Conservation (phyloP, 2,888 invertebrate species). For the Pteria penguin region DNA sequence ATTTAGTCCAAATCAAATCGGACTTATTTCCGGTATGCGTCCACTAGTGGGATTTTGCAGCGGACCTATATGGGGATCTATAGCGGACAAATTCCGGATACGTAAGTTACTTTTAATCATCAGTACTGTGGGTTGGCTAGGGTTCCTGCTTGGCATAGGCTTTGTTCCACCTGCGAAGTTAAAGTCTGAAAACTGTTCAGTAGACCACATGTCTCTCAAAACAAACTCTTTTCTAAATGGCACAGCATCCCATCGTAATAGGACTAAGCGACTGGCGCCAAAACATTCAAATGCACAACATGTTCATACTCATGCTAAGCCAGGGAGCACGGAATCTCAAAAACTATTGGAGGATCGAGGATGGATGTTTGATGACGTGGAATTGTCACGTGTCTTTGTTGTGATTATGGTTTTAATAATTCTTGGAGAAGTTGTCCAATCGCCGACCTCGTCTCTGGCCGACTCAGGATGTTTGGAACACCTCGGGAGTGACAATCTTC, state of each 20-base stretch:
- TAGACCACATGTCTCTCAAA: not conserved
- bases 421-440: constrained; percentile 56
- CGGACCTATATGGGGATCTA: constrained; percentile 55
- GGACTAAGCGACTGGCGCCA: not conserved
- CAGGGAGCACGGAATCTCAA: constrained; percentile 36
- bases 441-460: constrained; percentile 56
- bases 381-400: constrained; percentile 44
- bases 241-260: not conserved
- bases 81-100: constrained; percentile 56
- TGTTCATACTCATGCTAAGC: not conserved
- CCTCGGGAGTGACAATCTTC: constrained; percentile 47
- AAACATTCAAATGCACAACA: not conserved
- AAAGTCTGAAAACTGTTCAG: constrained; percentile 42
- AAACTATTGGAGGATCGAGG: constrained; percentile 55
- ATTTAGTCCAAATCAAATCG: constrained; percentile 59
- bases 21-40: constrained; percentile 55
- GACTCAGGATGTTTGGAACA: constrained; percentile 58
- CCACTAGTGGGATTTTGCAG: constrained; percentile 57
- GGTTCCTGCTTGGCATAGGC: constrained; percentile 52
- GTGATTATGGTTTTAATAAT: constrained; percentile 51
- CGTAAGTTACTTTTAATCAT: constrained; percentile 45
- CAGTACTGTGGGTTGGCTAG: constrained; percentile 57
- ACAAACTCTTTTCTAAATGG: not conserved
- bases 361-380: constrained; percentile 53
- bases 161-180: constrained; percentile 50